Conservation (phyloP, 2,888 invertebrate species). For the Orthosia cruda region DNA sequence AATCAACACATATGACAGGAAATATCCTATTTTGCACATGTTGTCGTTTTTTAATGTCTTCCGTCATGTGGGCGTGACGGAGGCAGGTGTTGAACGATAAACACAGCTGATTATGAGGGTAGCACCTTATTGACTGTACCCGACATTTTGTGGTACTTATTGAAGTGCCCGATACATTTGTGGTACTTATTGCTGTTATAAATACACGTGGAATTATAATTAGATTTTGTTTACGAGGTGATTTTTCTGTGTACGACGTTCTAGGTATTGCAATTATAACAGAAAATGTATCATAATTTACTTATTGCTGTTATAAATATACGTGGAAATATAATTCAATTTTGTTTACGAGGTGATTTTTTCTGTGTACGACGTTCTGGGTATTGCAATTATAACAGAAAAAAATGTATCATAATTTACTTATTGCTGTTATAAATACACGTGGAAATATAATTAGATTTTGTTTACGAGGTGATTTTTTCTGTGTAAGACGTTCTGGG, state of each 20-base stretch:
- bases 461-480: not conserved
- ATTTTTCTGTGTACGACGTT: not conserved
- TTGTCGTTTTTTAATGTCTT: slow-evolving; percentile 57
- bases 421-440: slow-evolving; percentile 25
- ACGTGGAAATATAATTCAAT: no score
- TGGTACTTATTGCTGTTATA: slow-evolving; percentile 17
- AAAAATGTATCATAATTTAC: no score
- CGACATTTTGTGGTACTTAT: slow-evolving; percentile 22
- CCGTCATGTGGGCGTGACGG: slow-evolving; percentile 46
- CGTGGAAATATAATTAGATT: not conserved
- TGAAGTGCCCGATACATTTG: slow-evolving; percentile 23
- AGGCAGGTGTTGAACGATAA: slow-evolving; percentile 59
- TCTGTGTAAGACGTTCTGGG: no score
- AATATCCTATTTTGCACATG: slow-evolving; percentile 64
- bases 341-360: no score
- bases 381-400: no score
- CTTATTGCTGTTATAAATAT: no score
- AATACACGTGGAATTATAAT: slow-evolving; percentile 5
- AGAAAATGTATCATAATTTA: slow-evolving; percentile 5
- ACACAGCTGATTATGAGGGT: slow-evolving; percentile 63
- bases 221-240: not conserved
- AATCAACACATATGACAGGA: slow-evolving; percentile 57
- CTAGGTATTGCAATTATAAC: not conserved
- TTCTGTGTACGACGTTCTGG: no score
- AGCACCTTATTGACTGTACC: slow-evolving; percentile 38